These are phyloP conservation scores for Argentina silus DNA, from an alignment of 2,797 vertebrate species.

Conservation along the genomic window DNA sequence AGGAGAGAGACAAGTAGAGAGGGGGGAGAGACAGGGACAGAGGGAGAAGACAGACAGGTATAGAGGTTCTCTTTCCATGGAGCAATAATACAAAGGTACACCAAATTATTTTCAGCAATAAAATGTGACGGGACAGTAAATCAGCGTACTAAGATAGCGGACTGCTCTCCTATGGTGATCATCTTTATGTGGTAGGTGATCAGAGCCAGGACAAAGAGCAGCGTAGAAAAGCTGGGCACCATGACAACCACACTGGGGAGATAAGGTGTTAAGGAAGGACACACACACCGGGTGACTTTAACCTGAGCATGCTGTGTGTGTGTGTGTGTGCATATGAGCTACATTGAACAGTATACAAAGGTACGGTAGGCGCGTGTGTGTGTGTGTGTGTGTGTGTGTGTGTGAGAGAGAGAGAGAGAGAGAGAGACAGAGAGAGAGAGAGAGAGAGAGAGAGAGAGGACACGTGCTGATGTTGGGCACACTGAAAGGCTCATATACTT, in stretches of 20 bases:
- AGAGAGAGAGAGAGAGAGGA: neutral
- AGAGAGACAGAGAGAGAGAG: slow-evolving; percentile 3
- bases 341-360: too few relatives aligned
- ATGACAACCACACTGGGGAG: neutral
- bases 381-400: neutral
- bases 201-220: neutral
- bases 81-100: too few relatives aligned
- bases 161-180: neutral
- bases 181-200: neutral
- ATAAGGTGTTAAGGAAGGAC: neutral
- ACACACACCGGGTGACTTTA: neutral
- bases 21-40: too few relatives aligned
- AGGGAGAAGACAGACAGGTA: too few relatives aligned
- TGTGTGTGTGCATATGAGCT: neutral
- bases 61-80: too few relatives aligned
- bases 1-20: neutral
- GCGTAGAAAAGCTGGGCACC: neutral
- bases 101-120: too few relatives aligned
- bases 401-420: neutral
- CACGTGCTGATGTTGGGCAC: neutral
- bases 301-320: neutral
- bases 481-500: neutral
- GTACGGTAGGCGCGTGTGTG: neutral
- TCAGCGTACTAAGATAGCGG: neutral
- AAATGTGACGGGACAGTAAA: too few relatives aligned